Evolutionary conservation across 2,113 vertebrate species (phyloP), one percentile per base, ranked within the genome.

Genomic region (Capreolus pygargus): DNA sequence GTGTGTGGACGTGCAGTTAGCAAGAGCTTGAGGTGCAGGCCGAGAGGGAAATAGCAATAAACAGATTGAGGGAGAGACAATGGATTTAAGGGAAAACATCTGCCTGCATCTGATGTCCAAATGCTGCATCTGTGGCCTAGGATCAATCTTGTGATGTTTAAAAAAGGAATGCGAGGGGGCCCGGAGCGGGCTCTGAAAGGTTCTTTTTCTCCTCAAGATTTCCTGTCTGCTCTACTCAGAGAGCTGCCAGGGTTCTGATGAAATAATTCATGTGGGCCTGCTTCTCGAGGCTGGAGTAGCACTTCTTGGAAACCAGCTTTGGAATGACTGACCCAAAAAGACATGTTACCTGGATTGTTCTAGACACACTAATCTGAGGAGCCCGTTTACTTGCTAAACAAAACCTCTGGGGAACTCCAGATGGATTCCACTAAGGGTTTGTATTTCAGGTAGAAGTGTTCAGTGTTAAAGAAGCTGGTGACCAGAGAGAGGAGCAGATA

Each of bases 61-160:
- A 98, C 97, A 98, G 97, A 97, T 91, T n/a, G 94, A 97, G 81
- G 76, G 96, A 89, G 95, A 97, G 98, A 98, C 97, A 98, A 74
- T 74, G 83, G 97, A 94, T 90, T 97, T 98, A 98, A 98, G 95
- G 89, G 79, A 82, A 98, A 98, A 98, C 98, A 98, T 98, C 98
- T 98, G 97, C 96, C 78, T 43, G 93, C 88, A 54, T 93, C 90
- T 91, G 89, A 97, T 95, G 94, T 97, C 97, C 98, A 98, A 98
- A 94, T 95, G 94, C 96, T 81, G 86, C 91, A 91, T 98, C 91
- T 98, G 96, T 86, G 97, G 94, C 88, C 86, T 61, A 81, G 61
- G 89, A 91, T 74, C 95, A 90, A 4, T 70, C 98, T 98, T 89
- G 96, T 92, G 95, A 54, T 93, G 96, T 96, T 98, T 93, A 67